Evolutionary conservation across 2,113 vertebrate genomes (phyloP).

Genomic region (Aldabrachelys gigantea): DNA sequence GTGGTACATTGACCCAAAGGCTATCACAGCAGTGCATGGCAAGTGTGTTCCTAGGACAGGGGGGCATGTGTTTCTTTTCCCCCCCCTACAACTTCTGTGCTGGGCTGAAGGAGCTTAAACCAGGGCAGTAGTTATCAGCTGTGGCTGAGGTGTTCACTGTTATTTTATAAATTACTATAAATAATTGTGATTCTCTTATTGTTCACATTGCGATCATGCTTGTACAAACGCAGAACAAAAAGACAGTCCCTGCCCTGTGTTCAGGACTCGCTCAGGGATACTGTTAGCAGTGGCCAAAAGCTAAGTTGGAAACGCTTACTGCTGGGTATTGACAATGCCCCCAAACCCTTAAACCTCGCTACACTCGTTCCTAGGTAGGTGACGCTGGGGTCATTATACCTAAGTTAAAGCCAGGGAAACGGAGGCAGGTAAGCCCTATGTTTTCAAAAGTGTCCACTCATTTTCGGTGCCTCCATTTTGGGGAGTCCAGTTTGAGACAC

Average conservation of each 20-base stretch:
- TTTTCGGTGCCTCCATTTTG: background rate
- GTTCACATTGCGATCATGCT: background rate
- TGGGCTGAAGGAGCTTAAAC: background rate
- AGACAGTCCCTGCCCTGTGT: background rate
- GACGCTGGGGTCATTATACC: background rate
- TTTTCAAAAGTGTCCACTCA: background rate
- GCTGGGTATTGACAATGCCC: background rate
- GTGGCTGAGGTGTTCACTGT: background rate
- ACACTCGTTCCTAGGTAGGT: background rate
- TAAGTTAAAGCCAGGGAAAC: background rate
- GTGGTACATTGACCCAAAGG: background rate
- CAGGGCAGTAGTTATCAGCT: background rate
- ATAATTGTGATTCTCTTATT: background rate
- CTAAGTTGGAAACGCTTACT: background rate
- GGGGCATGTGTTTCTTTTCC: background rate
- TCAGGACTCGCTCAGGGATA: background rate
- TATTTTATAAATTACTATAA: background rate
- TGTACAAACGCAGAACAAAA: background rate
- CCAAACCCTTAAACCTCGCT: background rate
- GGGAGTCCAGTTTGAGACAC: background rate
- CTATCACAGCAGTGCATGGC: background rate
- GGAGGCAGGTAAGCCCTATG: background rate
- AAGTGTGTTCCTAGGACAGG: background rate
- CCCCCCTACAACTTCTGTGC: background rate
- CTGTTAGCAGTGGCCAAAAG: too few relatives aligned